These are phyloP conservation scores for Drosophila falleni DNA, from an alignment of 2,888 invertebrate species.

Conservation along the genomic window DNA sequence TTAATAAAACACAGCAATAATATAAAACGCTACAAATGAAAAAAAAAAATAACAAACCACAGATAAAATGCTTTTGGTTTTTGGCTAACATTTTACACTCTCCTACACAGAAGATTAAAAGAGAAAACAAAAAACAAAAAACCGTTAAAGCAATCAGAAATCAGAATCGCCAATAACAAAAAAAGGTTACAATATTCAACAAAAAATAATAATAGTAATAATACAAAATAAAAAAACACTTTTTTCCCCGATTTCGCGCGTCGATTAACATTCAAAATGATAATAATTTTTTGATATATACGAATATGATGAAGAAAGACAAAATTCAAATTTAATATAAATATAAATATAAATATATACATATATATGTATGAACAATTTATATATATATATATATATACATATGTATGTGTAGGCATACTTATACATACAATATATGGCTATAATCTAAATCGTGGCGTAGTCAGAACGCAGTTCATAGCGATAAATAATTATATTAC, in stretches of 20 bases:
- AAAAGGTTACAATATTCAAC: slow-evolving; percentile 25
- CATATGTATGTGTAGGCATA: slow-evolving; percentile 35
- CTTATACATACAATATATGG: slow-evolving; percentile 44
- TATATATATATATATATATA: slow-evolving; percentile 43
- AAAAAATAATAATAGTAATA: slow-evolving; percentile 13
- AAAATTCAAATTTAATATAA: slow-evolving; percentile 42
- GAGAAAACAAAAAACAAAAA: slow-evolving; percentile 2
- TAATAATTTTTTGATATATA: slow-evolving; percentile 80
- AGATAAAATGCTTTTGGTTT: slow-evolving; percentile 46
- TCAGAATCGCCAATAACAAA: slow-evolving; percentile 43
- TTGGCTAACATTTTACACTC: slow-evolving; percentile 47
- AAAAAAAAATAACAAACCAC: background rate
- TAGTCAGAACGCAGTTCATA: slow-evolving; percentile 72
- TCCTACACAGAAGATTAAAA: slow-evolving; percentile 32
- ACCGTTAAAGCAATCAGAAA: slow-evolving; percentile 56
- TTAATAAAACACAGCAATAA: slow-evolving; percentile 30
- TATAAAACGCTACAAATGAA: slow-evolving; percentile 28
- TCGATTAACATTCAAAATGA: slow-evolving; percentile 75
- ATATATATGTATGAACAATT: slow-evolving; percentile 32
- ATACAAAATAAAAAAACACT: slow-evolving; percentile 7
- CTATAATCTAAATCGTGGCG: slow-evolving; percentile 61
- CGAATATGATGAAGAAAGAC: slow-evolving; percentile 36
- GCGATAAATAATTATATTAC: slow-evolving; percentile 48
- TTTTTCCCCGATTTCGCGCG: slow-evolving; percentile 65
- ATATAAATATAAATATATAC: slow-evolving; percentile 40